phyloP scores from a whole-genome alignment of 1,140 invertebrate species.

The Zaprionus gabonicus region DNA sequence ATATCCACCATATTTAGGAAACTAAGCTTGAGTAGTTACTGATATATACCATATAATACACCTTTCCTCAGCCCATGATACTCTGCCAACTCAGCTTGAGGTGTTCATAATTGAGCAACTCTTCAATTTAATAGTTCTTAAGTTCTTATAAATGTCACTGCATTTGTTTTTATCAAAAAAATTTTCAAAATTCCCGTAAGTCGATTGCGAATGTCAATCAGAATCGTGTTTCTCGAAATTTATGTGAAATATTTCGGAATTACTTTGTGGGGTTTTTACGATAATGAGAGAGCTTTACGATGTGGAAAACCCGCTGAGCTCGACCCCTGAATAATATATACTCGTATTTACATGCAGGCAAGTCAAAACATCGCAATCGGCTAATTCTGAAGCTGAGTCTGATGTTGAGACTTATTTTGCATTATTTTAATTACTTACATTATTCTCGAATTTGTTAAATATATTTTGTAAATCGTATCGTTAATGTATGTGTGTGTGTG shows the following conservation, averaged over 20 bases:
- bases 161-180: slow-evolving; percentile 18
- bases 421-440: slow-evolving; percentile 72
- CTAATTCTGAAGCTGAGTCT: slow-evolving; percentile 10
- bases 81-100: neutral
- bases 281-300: slow-evolving; percentile 54
- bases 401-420: slow-evolving; percentile 57
- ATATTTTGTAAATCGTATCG: slow-evolving; percentile 37
- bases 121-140: neutral
- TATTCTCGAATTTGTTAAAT: slow-evolving; percentile 46
- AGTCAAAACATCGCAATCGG: neutral
- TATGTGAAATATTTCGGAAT: slow-evolving; percentile 29
- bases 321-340: neutral
- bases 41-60: neutral
- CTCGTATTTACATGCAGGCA: slow-evolving; percentile 27
- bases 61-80: neutral
- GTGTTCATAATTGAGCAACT: neutral
- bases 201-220: slow-evolving; percentile 24
- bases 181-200: slow-evolving; percentile 5
- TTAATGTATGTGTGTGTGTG: neutral
- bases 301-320: slow-evolving; percentile 53
- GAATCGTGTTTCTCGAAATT: slow-evolving; percentile 29
- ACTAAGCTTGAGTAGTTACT: no score
- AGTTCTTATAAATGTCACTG: slow-evolving; percentile 14
- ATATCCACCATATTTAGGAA: neutral
- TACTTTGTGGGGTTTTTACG: slow-evolving; percentile 6